Base-by-base conservation (phyloP, 2,888 invertebrate species). In the Synanthedon andrenaeformis region DNA sequence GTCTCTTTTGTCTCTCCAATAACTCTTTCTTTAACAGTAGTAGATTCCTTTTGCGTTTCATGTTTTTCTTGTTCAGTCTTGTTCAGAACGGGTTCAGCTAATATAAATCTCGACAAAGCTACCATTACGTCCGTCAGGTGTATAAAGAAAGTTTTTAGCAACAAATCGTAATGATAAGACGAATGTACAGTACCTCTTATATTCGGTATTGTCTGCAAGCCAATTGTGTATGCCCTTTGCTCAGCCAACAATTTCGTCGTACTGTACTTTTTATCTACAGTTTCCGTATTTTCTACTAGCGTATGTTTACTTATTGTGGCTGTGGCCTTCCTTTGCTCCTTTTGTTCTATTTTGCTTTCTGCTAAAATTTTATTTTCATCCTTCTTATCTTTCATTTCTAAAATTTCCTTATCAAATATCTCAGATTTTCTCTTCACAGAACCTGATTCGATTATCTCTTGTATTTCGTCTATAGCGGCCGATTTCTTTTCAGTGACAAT, bases 71-170 rank as follows among this genome's bases (percentile, higher is more conserved):
- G 28, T 13, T 23, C 13, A n/a, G 51, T 49, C 17, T 62, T 62
- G 52, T 61, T 56, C 35, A 76, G 65, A 0, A 67, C 60, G 35
- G 79, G 79, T 57, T 82, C 76, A 42, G 70, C 65, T 49, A 81
- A 59, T 56, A 85, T 72, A 60, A 79, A 81, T 58, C 79, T 76
- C 1, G 84, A 82, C 52, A 88, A 61, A 13, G 81, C 81, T 5
- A 88, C 80, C 84, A 88, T 86, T 0, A 88, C 79, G 59, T 86
- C 85, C 2, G 88, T 86, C 4, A 88, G 60, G 60, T 88, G 84
- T 35, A 86, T 71, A 53, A 87, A 82, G 63, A 88, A 88, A 1
- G 83, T 84, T 67, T 79, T 80, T 14, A 88, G 60, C 11, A 87
- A 61, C 42, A 82, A 65, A 57, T 83, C 74, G 51, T 77, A 82